These are phyloP conservation scores for Heteractis magnifica DNA, from an alignment of 92 coral and sea anemone genomes.

Conservation along the genomic window DNA sequence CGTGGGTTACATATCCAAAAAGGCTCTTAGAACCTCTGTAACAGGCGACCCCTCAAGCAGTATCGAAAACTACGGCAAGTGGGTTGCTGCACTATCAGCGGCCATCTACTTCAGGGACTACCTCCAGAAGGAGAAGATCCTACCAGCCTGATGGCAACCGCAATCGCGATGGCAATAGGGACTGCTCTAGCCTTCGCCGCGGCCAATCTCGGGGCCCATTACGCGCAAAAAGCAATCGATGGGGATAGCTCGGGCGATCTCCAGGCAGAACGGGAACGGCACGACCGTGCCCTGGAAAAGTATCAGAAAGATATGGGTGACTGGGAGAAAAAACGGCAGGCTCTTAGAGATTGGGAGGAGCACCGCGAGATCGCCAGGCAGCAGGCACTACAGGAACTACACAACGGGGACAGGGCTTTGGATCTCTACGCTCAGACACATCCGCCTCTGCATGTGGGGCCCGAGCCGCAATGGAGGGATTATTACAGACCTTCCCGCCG, in stretches of 20 bases:
- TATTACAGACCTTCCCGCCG: slow-evolving; percentile 15
- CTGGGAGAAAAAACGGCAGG: background rate
- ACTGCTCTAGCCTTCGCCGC: background rate
- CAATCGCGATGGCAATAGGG: background rate
- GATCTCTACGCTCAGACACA: background rate
- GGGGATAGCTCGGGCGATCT: background rate
- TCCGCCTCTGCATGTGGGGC: background rate
- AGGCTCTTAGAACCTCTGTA: background rate
- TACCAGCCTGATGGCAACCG: background rate
- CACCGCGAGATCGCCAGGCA: background rate
- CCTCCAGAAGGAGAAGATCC: background rate
- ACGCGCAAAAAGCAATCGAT: too few relatives aligned
- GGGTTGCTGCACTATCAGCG: background rate
- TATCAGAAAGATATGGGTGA: slow-evolving; percentile 1
- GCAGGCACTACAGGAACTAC: background rate
- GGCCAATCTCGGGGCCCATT: too few relatives aligned
- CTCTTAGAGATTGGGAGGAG: background rate
- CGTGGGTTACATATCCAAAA: background rate
- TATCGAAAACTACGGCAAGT: slow-evolving; percentile 2
- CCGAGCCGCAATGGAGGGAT: slow-evolving; percentile 7
- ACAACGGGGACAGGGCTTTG: background rate
- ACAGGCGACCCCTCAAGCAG: background rate
- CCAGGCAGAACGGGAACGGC: background rate
- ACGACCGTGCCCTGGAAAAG: slow-evolving; percentile 2
- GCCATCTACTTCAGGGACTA: background rate